A percentile compares a stretch with the other conserved stretches of the same genome.
These are phyloP conservation scores for Psittacula derbiana DNA, from an alignment of 2,797 vertebrate species.

Conservation along the genomic window DNA sequence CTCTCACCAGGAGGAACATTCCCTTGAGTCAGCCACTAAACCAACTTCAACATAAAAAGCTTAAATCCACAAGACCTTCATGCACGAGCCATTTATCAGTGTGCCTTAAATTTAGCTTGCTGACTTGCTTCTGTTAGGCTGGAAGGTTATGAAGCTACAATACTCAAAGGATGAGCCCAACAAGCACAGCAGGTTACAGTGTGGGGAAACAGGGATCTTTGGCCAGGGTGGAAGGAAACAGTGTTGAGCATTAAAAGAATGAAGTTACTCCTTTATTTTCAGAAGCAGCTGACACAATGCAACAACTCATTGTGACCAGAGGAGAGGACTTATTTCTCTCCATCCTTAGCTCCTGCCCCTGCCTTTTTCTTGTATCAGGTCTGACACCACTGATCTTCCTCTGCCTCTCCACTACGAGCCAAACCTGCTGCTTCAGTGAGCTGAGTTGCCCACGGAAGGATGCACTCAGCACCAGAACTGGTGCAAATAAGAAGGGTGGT, in stretches of 20 bases:
- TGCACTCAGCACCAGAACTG: not conserved
- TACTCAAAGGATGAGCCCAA: not conserved
- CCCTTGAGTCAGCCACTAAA: not conserved
- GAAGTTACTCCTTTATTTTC: not conserved
- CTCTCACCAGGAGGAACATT: not conserved
- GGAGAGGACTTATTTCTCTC: not conserved
- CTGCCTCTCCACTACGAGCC: not conserved
- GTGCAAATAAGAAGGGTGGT: not conserved
- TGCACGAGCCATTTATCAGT: not conserved
- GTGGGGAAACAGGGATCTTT: accelerated
- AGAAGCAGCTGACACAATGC: not conserved
- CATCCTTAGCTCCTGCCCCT: not conserved
- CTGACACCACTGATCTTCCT: not conserved
- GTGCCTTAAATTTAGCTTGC: not conserved
- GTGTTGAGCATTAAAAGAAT: not conserved
- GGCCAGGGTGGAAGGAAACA: not conserved
- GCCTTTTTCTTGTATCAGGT: not conserved
- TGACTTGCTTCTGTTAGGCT: not conserved
- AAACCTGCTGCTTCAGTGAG: not conserved
- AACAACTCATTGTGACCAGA: not conserved
- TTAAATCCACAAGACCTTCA: not conserved
- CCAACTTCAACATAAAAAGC: not conserved
- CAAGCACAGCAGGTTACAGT: not conserved
- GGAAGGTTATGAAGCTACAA: not conserved
- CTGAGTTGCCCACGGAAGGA: not conserved